These are phyloP conservation scores for Trypoxylus dichotomus DNA, from an alignment of 1,140 invertebrate species.

Conservation along the genomic window DNA sequence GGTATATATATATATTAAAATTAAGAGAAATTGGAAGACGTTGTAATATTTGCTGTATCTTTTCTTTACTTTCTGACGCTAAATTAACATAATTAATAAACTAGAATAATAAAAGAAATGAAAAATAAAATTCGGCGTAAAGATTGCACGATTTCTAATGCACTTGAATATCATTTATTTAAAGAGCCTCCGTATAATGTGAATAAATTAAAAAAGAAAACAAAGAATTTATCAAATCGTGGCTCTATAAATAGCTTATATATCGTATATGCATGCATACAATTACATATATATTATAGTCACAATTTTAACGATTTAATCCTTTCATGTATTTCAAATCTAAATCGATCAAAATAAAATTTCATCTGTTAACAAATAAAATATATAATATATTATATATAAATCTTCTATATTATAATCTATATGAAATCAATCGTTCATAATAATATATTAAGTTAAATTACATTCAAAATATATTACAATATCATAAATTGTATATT, in stretches of 20 bases:
- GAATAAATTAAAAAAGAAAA: no score
- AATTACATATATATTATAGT: constrained; percentile 4
- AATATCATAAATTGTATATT: constrained; percentile 2
- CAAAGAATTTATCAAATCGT: no score
- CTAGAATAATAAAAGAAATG: constrained; percentile 3
- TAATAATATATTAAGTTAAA: constrained; percentile 25
- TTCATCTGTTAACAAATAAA: constrained; percentile 31
- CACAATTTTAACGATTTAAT: constrained; percentile 16
- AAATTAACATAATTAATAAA: constrained; percentile 8
- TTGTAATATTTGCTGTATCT: constrained; percentile 33
- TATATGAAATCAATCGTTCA: not conserved
- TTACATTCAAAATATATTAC: constrained; percentile 11
- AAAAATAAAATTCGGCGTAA: constrained; percentile 23
- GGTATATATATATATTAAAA: not conserved
- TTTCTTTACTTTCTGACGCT: not conserved
- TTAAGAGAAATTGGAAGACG: constrained; percentile 27
- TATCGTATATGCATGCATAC: no score
- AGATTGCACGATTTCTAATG: not conserved
- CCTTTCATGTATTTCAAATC: not conserved
- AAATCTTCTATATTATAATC: not conserved
- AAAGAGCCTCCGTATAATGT: not conserved
- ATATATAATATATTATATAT: constrained; percentile 32
- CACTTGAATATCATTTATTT: not conserved
- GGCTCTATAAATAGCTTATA: no score
- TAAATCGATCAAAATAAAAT: constrained; percentile 30